These are phyloP conservation scores for Bungarus multicinctus DNA, from an alignment of 2,113 vertebrate genomes.

Conservation along the genomic window DNA sequence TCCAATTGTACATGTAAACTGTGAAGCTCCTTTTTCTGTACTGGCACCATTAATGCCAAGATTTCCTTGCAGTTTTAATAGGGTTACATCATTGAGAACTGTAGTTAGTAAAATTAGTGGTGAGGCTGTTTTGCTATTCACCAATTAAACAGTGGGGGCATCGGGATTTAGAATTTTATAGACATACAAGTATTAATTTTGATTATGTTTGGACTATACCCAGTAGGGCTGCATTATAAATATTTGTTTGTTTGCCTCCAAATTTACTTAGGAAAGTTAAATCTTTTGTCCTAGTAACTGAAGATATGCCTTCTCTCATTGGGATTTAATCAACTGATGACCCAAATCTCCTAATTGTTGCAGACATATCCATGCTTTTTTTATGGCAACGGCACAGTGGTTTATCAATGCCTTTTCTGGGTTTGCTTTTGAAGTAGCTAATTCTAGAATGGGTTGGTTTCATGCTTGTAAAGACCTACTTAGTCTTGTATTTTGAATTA, in stretches of 20 bases:
- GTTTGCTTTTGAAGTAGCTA: not conserved
- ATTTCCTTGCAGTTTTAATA: not conserved
- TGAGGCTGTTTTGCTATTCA: not conserved
- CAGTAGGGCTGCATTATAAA: not conserved
- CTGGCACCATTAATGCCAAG: not conserved
- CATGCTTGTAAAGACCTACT: not conserved
- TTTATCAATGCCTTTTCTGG: not conserved
- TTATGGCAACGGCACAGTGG: not conserved
- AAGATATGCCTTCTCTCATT: not conserved
- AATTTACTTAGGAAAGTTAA: not conserved
- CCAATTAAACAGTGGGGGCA: not conserved
- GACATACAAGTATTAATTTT: not conserved
- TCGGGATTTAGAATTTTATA: not conserved
- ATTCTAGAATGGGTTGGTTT: not conserved
- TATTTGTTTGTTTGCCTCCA: not conserved
- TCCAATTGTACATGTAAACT: not conserved
- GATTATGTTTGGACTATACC: not conserved
- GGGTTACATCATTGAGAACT: not conserved
- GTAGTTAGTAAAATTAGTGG: not conserved
- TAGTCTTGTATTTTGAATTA: not conserved
- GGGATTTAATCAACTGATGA: not conserved
- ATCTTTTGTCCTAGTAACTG: not conserved
- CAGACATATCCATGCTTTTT: not conserved
- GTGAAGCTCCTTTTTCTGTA: not conserved
- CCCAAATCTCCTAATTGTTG: not conserved